phyloP scores from a whole-genome alignment of 2,113 vertebrate species.

The Mohoua ochrocephala region DNA sequence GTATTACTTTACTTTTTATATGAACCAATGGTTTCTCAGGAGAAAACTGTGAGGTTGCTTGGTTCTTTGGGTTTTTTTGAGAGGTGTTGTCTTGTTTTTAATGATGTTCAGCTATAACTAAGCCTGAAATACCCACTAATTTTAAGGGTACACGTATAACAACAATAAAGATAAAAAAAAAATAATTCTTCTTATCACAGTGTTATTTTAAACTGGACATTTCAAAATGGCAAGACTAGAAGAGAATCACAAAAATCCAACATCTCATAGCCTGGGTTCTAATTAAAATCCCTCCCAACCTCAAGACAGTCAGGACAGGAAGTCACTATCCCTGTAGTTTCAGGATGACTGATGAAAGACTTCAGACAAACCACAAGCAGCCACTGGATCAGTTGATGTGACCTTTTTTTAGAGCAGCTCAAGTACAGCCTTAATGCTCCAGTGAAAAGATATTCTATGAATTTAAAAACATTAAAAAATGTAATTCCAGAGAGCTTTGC shows the following conservation, averaged over 20 bases:
- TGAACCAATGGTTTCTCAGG: background rate
- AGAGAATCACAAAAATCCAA: background rate
- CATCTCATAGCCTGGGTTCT: background rate
- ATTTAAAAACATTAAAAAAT: background rate
- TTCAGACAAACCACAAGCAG: conserved; percentile 16
- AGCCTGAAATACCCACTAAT: background rate
- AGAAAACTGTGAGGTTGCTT: background rate
- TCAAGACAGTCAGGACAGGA: background rate
- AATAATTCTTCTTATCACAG: background rate
- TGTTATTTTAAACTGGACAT: background rate
- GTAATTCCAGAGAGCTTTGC: background rate
- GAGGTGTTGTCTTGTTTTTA: background rate
- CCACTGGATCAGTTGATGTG: background rate
- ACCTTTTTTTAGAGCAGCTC: background rate
- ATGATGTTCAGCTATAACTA: background rate
- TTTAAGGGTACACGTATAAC: background rate
- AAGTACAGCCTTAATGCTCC: background rate
- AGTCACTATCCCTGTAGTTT: background rate
- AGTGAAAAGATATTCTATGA: background rate
- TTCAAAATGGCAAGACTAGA: background rate
- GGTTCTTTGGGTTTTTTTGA: background rate
- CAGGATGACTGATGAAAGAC: background rate
- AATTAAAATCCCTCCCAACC: conserved; percentile 15
- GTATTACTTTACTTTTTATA: background rate
- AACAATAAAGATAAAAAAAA: background rate